Evolutionary conservation across 2,888 invertebrate species (phyloP), one percentile per base, ranked within the genome.

Genomic region (Tenthredo amoena): DNA sequence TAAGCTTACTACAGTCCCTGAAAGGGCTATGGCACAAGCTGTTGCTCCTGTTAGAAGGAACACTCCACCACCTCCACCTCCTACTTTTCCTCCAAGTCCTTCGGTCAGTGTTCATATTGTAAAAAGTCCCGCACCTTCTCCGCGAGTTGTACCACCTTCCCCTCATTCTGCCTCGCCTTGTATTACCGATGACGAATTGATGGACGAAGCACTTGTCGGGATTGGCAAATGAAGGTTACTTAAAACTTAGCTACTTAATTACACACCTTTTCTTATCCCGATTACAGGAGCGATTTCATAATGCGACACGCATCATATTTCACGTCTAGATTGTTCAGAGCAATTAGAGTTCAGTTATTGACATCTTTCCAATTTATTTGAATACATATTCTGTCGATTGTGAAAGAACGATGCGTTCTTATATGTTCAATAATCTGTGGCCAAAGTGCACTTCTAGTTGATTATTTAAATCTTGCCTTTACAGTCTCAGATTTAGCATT

Each of bases 101-200:
- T 96, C 96, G 4, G 95, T 97, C 74, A 96, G 96, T 85, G 95
- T 97, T 88, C 97, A 96, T 92, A 96, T 97, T 87, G 96, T 97
- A 71, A 97, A 97, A 91, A 96, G 97, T 85, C 97, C 97, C 2
- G 96, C 96, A 18, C 96, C 96, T 0, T 96, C 96, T 76, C 96
- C 96, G 0, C 94, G 96, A 72, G 94, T 96, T 65, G 94, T 95
- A 68, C 95, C 96, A 79, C 96, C 96, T 6, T 96, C 97, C 7
- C 95, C 95, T 1, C 95, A 95, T 89, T 95, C 97, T 40, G 96
- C 96, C 88, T 97, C 97, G 7, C 97, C 97, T 26, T 96, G 97
- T 90, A 97, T 97, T 89, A 97, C 98, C 74, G 98, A 98, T 91
- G 98, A 98, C 93, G 98, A 98, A 91, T 95, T 98, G 31, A 98